These are phyloP conservation scores for Entomobrya multifasciata DNA, from an alignment of 2,888 invertebrate species.

Conservation along the genomic window DNA sequence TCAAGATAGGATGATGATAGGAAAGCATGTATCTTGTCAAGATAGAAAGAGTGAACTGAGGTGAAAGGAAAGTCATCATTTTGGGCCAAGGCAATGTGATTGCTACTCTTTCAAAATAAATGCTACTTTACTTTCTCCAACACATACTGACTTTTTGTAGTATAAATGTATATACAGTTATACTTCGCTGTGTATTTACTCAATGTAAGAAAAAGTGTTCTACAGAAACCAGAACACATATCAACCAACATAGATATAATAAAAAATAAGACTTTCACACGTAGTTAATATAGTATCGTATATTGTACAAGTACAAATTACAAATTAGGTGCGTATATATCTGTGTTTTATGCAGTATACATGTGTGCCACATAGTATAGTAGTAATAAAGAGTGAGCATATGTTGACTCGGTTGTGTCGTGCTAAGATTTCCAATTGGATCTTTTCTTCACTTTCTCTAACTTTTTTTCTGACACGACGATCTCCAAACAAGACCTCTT, in stretches of 20 bases:
- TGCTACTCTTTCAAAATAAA: slow-evolving; percentile 42
- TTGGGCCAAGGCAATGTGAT: slow-evolving; percentile 51
- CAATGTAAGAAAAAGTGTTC: slow-evolving; percentile 12
- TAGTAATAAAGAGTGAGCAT: background rate
- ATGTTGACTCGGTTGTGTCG: slow-evolving; percentile 46
- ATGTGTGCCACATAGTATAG: background rate
- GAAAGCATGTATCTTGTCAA: slow-evolving; percentile 1
- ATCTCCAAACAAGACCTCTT: slow-evolving; percentile 1
- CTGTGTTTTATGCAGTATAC: background rate
- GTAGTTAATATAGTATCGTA: background rate
- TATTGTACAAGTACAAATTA: background rate
- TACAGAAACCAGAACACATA: background rate
- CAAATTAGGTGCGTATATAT: no score
- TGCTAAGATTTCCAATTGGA: slow-evolving; percentile 57
- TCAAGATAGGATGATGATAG: background rate
- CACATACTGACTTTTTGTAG: background rate
- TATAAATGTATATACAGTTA: background rate
- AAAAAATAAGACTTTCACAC: slow-evolving; percentile 22
- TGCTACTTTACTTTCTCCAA: slow-evolving; percentile 38
- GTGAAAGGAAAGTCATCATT: slow-evolving; percentile 58
- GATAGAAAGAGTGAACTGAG: slow-evolving; percentile 20
- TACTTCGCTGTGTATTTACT: background rate
- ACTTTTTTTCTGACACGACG: slow-evolving; percentile 41
- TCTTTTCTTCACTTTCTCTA: slow-evolving; percentile 13
- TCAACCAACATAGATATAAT: background rate